Evolutionary conservation across 2,888 invertebrate genomes (phyloP).

Genomic region (Dyspetes luteomarginatus): DNA sequence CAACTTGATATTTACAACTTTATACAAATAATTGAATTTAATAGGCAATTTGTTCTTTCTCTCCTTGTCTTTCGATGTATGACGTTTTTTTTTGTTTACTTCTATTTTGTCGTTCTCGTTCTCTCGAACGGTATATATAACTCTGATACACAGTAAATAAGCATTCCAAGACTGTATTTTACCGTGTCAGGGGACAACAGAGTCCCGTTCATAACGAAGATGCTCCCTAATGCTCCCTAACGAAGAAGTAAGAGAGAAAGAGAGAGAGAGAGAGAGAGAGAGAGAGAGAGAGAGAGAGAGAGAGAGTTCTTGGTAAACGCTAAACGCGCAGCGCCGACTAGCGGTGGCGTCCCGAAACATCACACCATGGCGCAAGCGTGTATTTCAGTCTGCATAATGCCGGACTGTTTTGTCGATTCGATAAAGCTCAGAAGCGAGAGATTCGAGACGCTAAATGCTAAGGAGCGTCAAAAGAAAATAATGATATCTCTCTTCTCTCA

Average conservation of each 20-base stretch:
- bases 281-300: slow-evolving; percentile 2
- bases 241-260: not conserved
- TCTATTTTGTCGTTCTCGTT: no score
- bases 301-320: slow-evolving; percentile 74
- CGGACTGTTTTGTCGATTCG: slow-evolving; percentile 12
- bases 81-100: no score
- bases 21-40: no score
- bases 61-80: not conserved
- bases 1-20: no score
- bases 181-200: slow-evolving; percentile 47
- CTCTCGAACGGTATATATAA: no score
- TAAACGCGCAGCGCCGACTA: slow-evolving; percentile 41
- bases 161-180: no score
- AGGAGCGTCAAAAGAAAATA: slow-evolving; percentile 52
- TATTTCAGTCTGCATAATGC: slow-evolving; percentile 27
- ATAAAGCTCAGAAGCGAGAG: slow-evolving; percentile 24
- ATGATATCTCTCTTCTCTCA: slow-evolving; percentile 44
- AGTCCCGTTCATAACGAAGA: slow-evolving; percentile 16
- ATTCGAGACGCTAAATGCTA: slow-evolving; percentile 51
- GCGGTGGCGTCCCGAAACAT: slow-evolving; percentile 51
- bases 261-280: slow-evolving; percentile 57
- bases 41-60: not conserved
- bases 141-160: not conserved
- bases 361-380: slow-evolving; percentile 10
- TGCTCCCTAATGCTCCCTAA: not conserved